Percentiles rank a stretch among this genome's conserved stretches.
phyloP scores from a whole-genome alignment of 1,140 invertebrate species.

The Campoletis sonorensis region DNA sequence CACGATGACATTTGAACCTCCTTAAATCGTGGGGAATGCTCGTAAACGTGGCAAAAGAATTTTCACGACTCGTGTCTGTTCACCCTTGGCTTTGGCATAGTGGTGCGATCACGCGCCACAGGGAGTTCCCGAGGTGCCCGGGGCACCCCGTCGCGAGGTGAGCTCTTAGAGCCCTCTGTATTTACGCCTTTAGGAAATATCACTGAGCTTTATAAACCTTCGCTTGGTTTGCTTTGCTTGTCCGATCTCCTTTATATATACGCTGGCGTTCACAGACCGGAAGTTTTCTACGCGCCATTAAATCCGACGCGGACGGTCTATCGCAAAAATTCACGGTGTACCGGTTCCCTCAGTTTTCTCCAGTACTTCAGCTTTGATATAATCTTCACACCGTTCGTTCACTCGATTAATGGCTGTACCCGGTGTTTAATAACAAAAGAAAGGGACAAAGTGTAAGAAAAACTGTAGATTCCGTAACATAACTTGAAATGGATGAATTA shows the following conservation, averaged over 20 bases:
- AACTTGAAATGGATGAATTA: too few relatives aligned
- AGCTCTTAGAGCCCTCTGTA: slow-evolving; percentile 69
- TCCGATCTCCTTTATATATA: slow-evolving; percentile 37
- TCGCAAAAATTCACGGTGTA: slow-evolving; percentile 47
- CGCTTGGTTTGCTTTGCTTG: slow-evolving; percentile 12
- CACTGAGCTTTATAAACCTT: slow-evolving; percentile 56
- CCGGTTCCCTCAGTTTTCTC: slow-evolving; percentile 50
- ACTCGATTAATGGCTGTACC: slow-evolving; percentile 65
- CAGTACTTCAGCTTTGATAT: neutral
- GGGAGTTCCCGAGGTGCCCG: slow-evolving; percentile 44
- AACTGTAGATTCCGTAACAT: neutral
- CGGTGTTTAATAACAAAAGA: slow-evolving; percentile 41
- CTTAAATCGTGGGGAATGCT: slow-evolving; percentile 22
- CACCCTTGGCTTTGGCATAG: slow-evolving; percentile 31
- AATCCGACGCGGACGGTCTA: slow-evolving; percentile 57
- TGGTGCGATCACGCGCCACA: neutral
- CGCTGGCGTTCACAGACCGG: slow-evolving; percentile 61
- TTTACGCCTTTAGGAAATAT: slow-evolving; percentile 75
- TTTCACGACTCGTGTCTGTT: slow-evolving; percentile 13
- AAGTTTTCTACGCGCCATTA: slow-evolving; percentile 74
- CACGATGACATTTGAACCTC: slow-evolving; percentile 17
- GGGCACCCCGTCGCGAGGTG: slow-evolving; percentile 67
- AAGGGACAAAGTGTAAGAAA: neutral
- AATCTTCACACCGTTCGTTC: slow-evolving; percentile 10
- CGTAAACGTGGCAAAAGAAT: slow-evolving; percentile 42